phyloP scores from a whole-genome alignment of 2,888 invertebrate genomes.

The Stenodema calcarata region DNA sequence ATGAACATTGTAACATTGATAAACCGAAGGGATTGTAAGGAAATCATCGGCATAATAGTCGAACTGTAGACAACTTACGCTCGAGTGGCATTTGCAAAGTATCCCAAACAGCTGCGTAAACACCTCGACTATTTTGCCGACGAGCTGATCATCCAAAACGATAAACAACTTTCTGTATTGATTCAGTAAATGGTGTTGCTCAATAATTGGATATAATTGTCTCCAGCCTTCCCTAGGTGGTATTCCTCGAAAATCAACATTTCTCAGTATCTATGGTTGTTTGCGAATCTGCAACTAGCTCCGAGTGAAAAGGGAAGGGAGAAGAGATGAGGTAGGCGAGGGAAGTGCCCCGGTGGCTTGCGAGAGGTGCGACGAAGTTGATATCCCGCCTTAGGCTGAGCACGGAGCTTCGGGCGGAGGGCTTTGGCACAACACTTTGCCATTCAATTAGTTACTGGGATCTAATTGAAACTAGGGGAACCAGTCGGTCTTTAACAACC shows the following conservation, averaged over 20 bases:
- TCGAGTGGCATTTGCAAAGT: no score
- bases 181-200: neutral
- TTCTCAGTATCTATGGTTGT: neutral
- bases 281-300: neutral
- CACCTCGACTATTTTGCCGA: no score
- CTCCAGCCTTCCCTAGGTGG: neutral
- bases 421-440: constrained; percentile 36
- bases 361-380: constrained; percentile 19
- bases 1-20: no score
- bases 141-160: neutral
- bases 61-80: no score
- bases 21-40: no score
- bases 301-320: neutral
- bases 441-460: constrained; percentile 32
- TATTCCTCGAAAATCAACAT: neutral
- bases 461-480: constrained; percentile 28
- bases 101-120: no score
- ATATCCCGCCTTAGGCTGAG: constrained; percentile 29
- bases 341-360: neutral
- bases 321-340: neutral
- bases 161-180: neutral
- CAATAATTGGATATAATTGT: neutral
- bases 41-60: no score
- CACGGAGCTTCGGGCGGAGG: constrained; percentile 1
- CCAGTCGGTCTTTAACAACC: constrained; percentile 19